Conservation (phyloP, 2,888 invertebrate genomes). For the Drosophila kambysellisi region DNA sequence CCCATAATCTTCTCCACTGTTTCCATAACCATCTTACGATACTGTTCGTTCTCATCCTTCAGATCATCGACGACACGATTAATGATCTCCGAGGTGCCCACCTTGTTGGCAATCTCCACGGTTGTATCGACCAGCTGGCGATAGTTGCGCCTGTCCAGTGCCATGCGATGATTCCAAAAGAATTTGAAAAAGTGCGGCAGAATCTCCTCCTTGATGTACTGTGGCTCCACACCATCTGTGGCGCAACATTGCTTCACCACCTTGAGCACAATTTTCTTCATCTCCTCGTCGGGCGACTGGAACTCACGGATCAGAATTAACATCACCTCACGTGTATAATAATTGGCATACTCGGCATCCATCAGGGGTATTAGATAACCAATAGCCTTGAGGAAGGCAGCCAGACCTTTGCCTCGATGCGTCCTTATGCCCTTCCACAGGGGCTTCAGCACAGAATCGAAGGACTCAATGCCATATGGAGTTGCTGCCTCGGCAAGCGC, state of each 20-base stretch:
- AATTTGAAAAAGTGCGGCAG: slow-evolving; percentile 99
- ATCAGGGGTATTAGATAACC: slow-evolving; percentile 99
- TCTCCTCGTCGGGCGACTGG: slow-evolving; percentile 99
- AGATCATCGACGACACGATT: slow-evolving; percentile 99
- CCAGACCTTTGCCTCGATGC: slow-evolving; percentile 95
- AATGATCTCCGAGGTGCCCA: slow-evolving; percentile 99
- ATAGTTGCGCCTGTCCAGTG: slow-evolving; percentile 98
- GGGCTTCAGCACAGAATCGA: slow-evolving; percentile 99
- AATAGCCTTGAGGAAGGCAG: slow-evolving; percentile 99
- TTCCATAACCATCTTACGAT: slow-evolving; percentile 99
- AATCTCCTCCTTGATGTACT: slow-evolving; percentile 99
- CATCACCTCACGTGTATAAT: slow-evolving; percentile 97
- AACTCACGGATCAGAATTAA: slow-evolving; percentile 99
- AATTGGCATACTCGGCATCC: slow-evolving; percentile 99
- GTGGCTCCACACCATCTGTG: slow-evolving; percentile 99
- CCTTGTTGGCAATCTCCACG: slow-evolving; percentile 99
- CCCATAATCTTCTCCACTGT: slow-evolving; percentile 99
- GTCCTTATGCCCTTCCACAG: slow-evolving; percentile 99
- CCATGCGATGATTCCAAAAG: slow-evolving; percentile 99
- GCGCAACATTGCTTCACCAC: slow-evolving; percentile 99
- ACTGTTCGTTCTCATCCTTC: slow-evolving; percentile 99
- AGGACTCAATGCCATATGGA: slow-evolving; percentile 99
- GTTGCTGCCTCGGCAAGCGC: slow-evolving; percentile 99
- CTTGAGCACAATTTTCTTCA: slow-evolving; percentile 99
- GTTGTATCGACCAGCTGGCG: slow-evolving; percentile 99